Base-by-base conservation (phyloP, 2,797 vertebrate genomes). In the Esox masquinongy region DNA sequence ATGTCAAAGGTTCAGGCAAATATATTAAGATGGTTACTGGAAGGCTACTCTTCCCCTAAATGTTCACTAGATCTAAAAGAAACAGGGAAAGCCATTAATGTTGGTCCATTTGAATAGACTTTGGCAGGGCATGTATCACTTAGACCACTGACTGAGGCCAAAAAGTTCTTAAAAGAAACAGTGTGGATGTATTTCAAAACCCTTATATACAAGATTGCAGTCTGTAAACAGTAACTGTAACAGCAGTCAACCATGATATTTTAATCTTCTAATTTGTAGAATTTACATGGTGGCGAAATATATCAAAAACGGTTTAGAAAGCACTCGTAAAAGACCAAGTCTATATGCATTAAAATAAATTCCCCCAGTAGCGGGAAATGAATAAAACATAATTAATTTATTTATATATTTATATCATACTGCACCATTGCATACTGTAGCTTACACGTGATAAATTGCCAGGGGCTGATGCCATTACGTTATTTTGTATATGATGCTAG, bases 21-120 rank as follows among this genome's bases (percentile, higher is more conserved):
- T 82, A 9, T 70, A 36, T 22, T 14, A 84, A 86, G 34, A 74
- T 80, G 78, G 77, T 31, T 15, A 5, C 71, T 47, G 43, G 12
- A n/a, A 76, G 76, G 88, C 77, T 63, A 83, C 74, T 82, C 82
- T 79, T 72, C 22, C 19, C 77, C 79, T 77, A 64, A 24, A 79
- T 74, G 66, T 34, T 22, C 61, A 74, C 43, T 51, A 51, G 59
- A 4, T 74, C 69, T 73, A 19, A 68, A 29, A 9, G 34, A 68
- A 79, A 49, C 63, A 22, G 74, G 78, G 70, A 80, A 47, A 19
- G 7, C 72, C 75, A 84, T 81, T 26, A 70, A 78, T 66, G 73
- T 0, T 82, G 31, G 67, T 39, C 0, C 34, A 72, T 31, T 53
- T 75, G 79, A 61, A 61, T 61, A 61, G 56, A 77, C 53, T 68